A percentile compares a stretch with the other conserved stretches of the same genome.
Conservation (phyloP, 64 coral and sea anemone species). For the Stichodactyla helianthus region DNA sequence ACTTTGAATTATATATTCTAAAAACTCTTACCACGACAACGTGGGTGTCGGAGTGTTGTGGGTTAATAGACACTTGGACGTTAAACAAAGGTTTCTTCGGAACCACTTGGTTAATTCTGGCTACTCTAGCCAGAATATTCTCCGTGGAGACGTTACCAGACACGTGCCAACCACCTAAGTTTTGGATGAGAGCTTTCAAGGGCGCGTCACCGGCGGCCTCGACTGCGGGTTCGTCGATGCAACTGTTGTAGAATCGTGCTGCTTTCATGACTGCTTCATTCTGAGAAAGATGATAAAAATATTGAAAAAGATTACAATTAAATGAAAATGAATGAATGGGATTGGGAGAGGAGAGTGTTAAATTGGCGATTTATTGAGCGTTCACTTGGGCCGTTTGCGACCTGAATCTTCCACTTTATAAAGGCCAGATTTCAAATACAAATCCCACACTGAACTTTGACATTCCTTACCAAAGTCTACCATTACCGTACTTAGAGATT, state of each 20-base stretch:
- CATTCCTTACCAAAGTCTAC: no score
- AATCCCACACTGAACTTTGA: no score
- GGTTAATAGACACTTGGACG: constrained; percentile 40
- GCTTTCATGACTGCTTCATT: constrained; percentile 85
- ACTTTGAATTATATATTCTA: no score
- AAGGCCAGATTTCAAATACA: no score
- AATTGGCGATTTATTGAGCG: no score
- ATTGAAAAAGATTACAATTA: background rate
- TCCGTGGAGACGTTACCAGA: constrained; percentile 23
- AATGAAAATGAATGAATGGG: background rate
- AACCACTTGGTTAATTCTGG: constrained; percentile 58
- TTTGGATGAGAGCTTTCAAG: constrained; percentile 57
- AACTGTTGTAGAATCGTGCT: constrained; percentile 46
- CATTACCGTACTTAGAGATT: no score
- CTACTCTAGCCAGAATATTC: constrained; percentile 21
- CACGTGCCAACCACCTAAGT: constrained; percentile 76
- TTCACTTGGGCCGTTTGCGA: no score
- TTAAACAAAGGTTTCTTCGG: constrained; percentile 44
- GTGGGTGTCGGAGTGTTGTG: constrained; percentile 44
- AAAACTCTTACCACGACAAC: constrained; percentile 35
- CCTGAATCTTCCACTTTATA: no score
- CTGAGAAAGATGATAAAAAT: constrained; percentile 6
- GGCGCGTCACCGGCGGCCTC: constrained; percentile 20
- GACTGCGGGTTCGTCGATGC: constrained; percentile 41
- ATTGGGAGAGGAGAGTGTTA: background rate